These are phyloP conservation scores for Falco naumanni DNA, from an alignment of 2,797 vertebrate species.

Conservation along the genomic window DNA sequence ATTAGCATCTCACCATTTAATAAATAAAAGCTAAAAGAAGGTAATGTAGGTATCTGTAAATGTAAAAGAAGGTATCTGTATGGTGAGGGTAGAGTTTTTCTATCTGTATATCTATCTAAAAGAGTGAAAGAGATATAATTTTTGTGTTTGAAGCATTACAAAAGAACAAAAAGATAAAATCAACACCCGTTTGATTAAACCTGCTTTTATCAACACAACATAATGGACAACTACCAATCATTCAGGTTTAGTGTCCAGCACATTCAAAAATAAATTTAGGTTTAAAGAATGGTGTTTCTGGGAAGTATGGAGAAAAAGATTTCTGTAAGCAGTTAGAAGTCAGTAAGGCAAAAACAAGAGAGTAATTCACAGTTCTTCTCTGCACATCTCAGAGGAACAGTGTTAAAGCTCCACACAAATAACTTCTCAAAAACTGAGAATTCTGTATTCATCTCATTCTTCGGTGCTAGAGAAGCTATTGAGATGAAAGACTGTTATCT, in stretches of 20 bases:
- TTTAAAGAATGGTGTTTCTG: neutral
- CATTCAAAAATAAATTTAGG: neutral
- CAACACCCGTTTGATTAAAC: accelerated
- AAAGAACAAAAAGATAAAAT: neutral
- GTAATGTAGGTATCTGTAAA: neutral
- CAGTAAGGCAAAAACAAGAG: neutral
- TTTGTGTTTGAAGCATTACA: neutral
- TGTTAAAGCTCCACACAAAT: neutral
- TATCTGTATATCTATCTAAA: neutral
- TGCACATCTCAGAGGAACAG: neutral
- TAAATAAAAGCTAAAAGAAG: neutral
- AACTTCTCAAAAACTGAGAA: neutral
- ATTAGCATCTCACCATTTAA: neutral
- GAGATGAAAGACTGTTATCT: neutral
- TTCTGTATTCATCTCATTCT: neutral
- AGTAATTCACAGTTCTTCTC: neutral
- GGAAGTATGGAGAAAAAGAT: neutral
- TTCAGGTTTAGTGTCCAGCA: neutral
- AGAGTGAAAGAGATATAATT: neutral
- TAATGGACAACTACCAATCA: neutral
- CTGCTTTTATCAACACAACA: neutral
- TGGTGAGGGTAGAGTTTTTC: neutral
- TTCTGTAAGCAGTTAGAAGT: neutral
- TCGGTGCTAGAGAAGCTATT: neutral
- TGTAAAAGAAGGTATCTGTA: neutral